phyloP scores from a whole-genome alignment of 2,113 vertebrate species.

The Pipra filicauda region DNA sequence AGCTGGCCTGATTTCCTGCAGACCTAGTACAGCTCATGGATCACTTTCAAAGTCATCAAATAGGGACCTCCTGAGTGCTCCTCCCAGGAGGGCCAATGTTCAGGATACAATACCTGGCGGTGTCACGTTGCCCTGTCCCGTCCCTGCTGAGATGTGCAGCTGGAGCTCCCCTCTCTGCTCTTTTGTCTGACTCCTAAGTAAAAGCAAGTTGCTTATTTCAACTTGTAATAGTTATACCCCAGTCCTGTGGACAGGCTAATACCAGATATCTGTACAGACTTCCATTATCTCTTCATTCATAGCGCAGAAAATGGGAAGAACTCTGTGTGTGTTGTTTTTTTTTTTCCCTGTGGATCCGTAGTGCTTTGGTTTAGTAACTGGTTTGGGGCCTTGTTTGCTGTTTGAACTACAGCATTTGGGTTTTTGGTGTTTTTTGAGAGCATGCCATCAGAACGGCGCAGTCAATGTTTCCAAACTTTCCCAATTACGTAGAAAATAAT shows the following conservation, averaged over 20 bases:
- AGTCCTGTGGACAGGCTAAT: neutral
- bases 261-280: neutral
- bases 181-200: neutral
- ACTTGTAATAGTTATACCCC: neutral
- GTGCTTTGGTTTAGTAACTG: neutral
- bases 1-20: neutral
- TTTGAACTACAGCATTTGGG: neutral
- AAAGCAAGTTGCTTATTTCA: constrained; percentile 1
- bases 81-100: neutral
- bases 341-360: neutral
- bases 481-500: neutral
- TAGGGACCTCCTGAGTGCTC: neutral
- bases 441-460: neutral
- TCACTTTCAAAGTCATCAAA: neutral
- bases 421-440: constrained; percentile 1
- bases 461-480: neutral
- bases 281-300: neutral
- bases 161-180: neutral
- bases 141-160: neutral
- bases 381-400: neutral
- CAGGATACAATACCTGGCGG: neutral
- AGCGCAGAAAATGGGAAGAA: neutral
- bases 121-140: neutral
- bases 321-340: neutral
- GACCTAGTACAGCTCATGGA: neutral